Base-by-base conservation (phyloP, 92 coral and sea anemone species). In the Palythoa grandiflora region DNA sequence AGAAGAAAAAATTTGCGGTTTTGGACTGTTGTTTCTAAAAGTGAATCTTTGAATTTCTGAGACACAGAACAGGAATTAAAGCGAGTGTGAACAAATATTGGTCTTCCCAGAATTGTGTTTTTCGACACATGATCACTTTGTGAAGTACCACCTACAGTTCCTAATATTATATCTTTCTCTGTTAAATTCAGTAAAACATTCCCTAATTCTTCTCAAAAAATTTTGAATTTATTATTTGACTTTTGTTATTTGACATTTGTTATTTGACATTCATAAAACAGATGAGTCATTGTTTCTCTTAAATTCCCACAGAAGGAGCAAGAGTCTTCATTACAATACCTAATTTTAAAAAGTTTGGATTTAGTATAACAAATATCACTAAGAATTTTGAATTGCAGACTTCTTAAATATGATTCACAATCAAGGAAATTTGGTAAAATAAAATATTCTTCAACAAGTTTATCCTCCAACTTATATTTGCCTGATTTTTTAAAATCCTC, bases 181-280 rank as follows among this genome's bases (percentile, higher is more conserved):
- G 28, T 28, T 28, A 28, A 28, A 28, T 28, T 28, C 28, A 28
- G 28, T 28, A 28, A 28, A 28, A 28, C 0, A 28, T 28, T 0
- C 28, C 28, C 28, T 28, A 28, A 28, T 28, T 0, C 28, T 28
- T 28, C 28, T 63, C 71, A 63, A 63, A 63, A 63, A 11, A 2
- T 7, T 68, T 68, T 68, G n/a, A 39, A 28, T 28, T 53, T 53
- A 1, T 2, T 68, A n/a, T 68, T 68, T n/a, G 39, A 68, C 37
- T n/a, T n/a, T 53, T 53, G 9, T 2, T 68, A n/a, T 68, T 68
- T n/a, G 39, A 68, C 37, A 68, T 53, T 53, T 53, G 9, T 2
- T 68, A n/a, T 68, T 68, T n/a, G 39, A 68, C 37, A 68, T 53
- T 68, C 73, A 68, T 68, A 68, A 68, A n/a, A 68, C 73, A 68